Evolutionary conservation across 2,113 vertebrate genomes (phyloP).

Genomic region (human): DNA sequence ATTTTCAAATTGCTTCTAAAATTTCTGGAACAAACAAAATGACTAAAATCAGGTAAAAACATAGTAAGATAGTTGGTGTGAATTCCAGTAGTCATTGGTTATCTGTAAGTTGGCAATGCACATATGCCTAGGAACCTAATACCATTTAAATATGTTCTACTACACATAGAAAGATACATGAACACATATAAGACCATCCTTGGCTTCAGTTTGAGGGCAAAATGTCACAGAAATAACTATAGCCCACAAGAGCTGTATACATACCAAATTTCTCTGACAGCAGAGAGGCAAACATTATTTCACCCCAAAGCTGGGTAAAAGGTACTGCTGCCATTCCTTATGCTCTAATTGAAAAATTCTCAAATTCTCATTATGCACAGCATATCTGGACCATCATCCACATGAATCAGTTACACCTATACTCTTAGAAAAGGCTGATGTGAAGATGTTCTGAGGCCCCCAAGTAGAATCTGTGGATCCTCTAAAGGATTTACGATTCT

Average conservation of each 20-base stretch:
- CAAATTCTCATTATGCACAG: neutral
- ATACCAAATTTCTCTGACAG: neutral
- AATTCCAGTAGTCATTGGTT: neutral
- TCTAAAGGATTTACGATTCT: neutral
- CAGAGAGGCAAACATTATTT: neutral
- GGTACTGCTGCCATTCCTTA: neutral
- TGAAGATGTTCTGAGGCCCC: neutral
- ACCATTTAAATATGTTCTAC: neutral
- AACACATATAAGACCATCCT: neutral
- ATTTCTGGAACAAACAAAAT: slow-evolving; percentile 14
- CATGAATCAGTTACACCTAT: neutral
- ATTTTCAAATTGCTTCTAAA: slow-evolving; percentile 42
- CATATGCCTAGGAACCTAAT: neutral
- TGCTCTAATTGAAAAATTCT: neutral
- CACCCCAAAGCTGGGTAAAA: neutral
- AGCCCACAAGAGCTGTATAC: neutral
- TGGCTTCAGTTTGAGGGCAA: neutral
- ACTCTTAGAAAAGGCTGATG: neutral
- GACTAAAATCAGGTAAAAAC: neutral
- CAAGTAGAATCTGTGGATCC: neutral
- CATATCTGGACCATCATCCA: neutral
- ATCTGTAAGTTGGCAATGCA: neutral
- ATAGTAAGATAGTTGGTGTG: neutral
- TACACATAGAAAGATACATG: neutral
- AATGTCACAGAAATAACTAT: neutral